Evolutionary conservation across 2,888 invertebrate species (phyloP), one percentile per base, ranked within the genome.

Genomic region (Eupeodes latifasciatus): DNA sequence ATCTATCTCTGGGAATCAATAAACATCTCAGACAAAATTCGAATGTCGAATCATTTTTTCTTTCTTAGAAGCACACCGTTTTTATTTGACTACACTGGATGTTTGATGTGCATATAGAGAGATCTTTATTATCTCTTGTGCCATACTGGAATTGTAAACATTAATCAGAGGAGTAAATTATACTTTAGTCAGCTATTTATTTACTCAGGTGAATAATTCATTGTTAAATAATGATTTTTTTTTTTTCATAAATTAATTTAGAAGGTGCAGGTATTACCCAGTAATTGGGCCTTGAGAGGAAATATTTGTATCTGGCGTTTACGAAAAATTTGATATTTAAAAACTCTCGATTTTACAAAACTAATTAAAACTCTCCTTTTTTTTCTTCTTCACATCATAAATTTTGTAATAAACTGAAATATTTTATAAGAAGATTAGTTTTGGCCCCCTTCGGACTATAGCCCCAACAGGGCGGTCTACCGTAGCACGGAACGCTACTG

Each of bases 191-290:
- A 79, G 74, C 55, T 71, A 44, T 67, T 61, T 59, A 66, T 67
- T 57, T 59, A 36, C 27, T 14, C 75, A 84, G 66, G 80, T 87
- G 79, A 77, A 72, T 84, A 44, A 84, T 87, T 87, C 71, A 83
- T 71, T 47, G 44, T 14, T n/a, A 14, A 34, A 40, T 6, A 7
- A 11, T 27, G 27, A 27, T 27, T 27, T 47, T 19, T 59, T 36
- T 34, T 44, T 4, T 12, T 44, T n/a, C n/a, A n/a, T n/a, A n/a
- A 5, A 40, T 40, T 40, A 4, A n/a, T 12, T 11, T 5, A 40
- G 34, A 44, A 4, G 16, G 61, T 9, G n/a, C 10, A n/a, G 61
- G 61, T 40, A 40, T 44, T 6, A 11, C 5, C 16, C 16, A 40
- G 1, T 40, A 10, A 16, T 40, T 5, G 40, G 40, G 16, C 16